Conservation (phyloP, 2,797 vertebrate genomes). For the Fistularia commersonii region DNA sequence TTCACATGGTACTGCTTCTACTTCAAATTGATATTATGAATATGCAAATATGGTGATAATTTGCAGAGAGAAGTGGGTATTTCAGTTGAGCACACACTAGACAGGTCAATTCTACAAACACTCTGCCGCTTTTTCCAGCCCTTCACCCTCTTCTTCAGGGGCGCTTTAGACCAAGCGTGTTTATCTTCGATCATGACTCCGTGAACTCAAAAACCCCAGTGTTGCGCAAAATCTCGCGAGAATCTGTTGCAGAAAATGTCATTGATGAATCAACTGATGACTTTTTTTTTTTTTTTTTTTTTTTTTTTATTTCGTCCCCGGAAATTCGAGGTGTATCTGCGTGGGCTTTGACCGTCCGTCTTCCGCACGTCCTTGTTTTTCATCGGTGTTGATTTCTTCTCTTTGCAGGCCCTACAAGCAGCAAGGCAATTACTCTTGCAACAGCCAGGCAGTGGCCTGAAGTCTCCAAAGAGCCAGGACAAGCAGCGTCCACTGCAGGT, state of each 20-base stretch:
- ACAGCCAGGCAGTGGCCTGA: conserved; percentile 98
- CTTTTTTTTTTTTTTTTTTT: neutral
- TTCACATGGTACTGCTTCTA: conserved; percentile 93
- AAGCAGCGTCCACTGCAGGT: conserved; percentile 99
- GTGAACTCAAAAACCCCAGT: too few relatives aligned
- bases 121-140: conserved; percentile 8
- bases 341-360: conserved; percentile 15
- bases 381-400: conserved; percentile 47
- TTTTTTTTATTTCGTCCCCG: conserved; percentile 26
- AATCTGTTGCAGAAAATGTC: neutral
- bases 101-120: conserved; percentile 86
- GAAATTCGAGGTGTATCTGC: conserved; percentile 35
- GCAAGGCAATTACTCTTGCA: conserved; percentile 98
- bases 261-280: too few relatives aligned
- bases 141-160: conserved; percentile 72
- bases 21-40: conserved; percentile 98
- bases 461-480: conserved; percentile 98
- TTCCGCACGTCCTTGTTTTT: conserved; percentile 41
- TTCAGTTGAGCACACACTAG: conserved; percentile 94
- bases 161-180: conserved; percentile 87
- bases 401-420: conserved; percentile 92
- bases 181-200: conserved; percentile 79
- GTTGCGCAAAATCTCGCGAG: conserved; percentile 14
- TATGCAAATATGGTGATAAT: conserved; percentile 96
- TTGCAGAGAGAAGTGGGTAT: conserved; percentile 94